Evolutionary conservation across 64 coral and sea anemone genomes (phyloP), one percentile per base, ranked within the genome.

Genomic region (Astreopora myriophthalma): DNA sequence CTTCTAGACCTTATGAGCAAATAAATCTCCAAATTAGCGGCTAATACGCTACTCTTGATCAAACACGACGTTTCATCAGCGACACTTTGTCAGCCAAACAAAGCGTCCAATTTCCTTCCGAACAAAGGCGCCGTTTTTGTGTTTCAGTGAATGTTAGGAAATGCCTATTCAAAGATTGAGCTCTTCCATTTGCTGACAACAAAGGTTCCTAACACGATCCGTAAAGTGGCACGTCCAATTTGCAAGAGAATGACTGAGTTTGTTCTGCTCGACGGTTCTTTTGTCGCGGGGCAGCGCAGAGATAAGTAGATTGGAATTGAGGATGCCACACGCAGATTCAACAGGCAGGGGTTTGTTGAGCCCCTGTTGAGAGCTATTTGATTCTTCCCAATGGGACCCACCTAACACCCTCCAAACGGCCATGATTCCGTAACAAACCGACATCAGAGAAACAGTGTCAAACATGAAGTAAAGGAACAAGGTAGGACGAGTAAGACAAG

Each of bases 81-180:
- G 57, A 83, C 79, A 83, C 29, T 8, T 83, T 83, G 79, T 83
- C 79, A 83, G 22, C 33, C 30, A 64, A 63, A 83, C 57, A 64
- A 83, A 64, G 9, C 17, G 79, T 10, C 1, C 19, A 64, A 83
- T 83, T 64, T 83, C 57, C 79, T 16, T n/a, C 1, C 34, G 39
- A 61, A 64, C 79, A 83, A 83, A 64, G 52, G 22, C 31, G 22
- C 11, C 19, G 30, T 37, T 61, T 81, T 39, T 11, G 52, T 37
- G 31, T 14, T 83, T 80, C 65, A 83, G 65, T 83, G 64, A 65
- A 62, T 35, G 35, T 16, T 20, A 63, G 61, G 34, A 64, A 83
- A 60, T 39, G 22, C 13, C 38, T 20, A 83, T 24, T 65, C 34
- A 63, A 39, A 11, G 5, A 5, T 61, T 17, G 46, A 81, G 8